Conservation (phyloP, 1,140 invertebrate species). For the Heterodera carotae region DNA sequence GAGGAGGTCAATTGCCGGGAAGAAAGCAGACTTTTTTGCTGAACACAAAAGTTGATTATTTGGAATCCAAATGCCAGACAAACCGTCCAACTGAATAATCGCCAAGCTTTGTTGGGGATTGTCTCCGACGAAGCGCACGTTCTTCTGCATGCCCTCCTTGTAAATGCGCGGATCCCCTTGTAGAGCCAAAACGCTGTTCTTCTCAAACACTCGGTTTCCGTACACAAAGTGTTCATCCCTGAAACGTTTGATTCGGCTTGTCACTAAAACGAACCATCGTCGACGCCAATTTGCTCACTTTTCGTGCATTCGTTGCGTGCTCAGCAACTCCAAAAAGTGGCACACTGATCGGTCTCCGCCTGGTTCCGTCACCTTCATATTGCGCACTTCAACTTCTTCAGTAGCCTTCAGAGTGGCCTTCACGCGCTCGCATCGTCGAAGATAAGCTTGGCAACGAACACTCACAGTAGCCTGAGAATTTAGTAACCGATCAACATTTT, state of each 20-base stretch:
- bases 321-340: no score
- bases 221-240: slow-evolving; percentile 34
- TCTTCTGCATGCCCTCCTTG: no score
- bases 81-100: slow-evolving; percentile 34
- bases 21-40: no score
- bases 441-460: slow-evolving; percentile 10
- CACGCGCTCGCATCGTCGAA: not conserved
- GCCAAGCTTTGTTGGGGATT: not conserved
- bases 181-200: slow-evolving; percentile 20
- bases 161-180: slow-evolving; percentile 31
- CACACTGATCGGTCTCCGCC: no score
- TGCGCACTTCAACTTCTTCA: slow-evolving; percentile 18
- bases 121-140: no score
- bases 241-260: slow-evolving; percentile 4
- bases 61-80: not conserved
- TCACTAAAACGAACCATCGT: not conserved
- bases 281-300: not conserved
- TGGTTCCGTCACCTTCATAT: not conserved
- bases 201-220: slow-evolving; percentile 12
- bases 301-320: slow-evolving; percentile 18
- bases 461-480: slow-evolving; percentile 13
- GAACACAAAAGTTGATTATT: not conserved
- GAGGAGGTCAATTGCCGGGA: slow-evolving; percentile 19
- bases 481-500: no score
- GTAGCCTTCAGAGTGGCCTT: slow-evolving; percentile 22